phyloP scores from a whole-genome alignment of 2,888 invertebrate genomes.

The Cryptus viduatorius region DNA sequence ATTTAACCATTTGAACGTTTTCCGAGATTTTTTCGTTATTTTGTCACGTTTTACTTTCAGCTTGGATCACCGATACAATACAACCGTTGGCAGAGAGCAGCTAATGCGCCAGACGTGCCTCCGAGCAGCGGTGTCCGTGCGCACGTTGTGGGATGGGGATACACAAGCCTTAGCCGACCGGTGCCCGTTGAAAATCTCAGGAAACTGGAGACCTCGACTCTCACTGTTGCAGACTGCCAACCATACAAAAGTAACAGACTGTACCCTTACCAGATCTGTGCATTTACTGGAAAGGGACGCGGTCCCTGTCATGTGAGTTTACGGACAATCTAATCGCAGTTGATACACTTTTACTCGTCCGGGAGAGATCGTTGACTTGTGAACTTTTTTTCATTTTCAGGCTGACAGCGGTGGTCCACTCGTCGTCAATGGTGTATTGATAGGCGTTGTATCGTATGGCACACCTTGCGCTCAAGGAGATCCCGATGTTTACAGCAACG shows the following conservation, averaged over 20 bases:
- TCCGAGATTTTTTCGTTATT: too few species aligned
- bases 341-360: background rate
- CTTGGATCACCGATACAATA: too few species aligned
- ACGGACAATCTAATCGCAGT: background rate
- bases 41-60: too few species aligned
- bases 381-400: constrained; percentile 28
- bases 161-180: too few species aligned
- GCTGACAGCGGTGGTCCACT: constrained; percentile 67
- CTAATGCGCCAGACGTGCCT: too few species aligned
- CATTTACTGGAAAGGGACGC: background rate
- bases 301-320: background rate
- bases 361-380: background rate
- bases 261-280: background rate
- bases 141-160: too few species aligned
- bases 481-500: too few species aligned
- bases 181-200: too few species aligned
- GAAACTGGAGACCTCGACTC: too few species aligned
- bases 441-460: constrained; percentile 60
- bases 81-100: too few species aligned
- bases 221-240: background rate
- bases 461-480: background rate
- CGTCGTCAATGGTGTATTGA: constrained; percentile 31
- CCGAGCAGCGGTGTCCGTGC: too few species aligned
- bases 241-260: background rate
- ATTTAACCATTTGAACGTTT: too few species aligned